Base-by-base conservation (phyloP, 2,888 invertebrate species). In the Nasonovia ribisnigri region DNA sequence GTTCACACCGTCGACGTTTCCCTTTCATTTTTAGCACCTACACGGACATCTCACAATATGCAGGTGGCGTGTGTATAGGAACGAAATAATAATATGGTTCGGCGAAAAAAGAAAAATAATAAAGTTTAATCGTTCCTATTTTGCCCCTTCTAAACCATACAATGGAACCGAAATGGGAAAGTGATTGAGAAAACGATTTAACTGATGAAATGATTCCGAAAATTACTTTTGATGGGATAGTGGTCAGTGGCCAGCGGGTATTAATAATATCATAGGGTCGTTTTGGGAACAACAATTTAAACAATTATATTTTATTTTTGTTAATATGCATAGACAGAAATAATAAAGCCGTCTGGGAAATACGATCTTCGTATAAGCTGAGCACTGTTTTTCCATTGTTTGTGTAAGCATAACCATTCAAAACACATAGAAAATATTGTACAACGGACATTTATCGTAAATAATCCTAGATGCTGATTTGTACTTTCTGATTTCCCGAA, bases 131-230 rank as follows among this genome's bases (percentile, higher is more conserved):
- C 77, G 77, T 36, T 42, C 2, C 29, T 57, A 42, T n/a, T 67
- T 89, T 88, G 6, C 43, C 43, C 26, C 26, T n/a, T n/a, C 48
- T 48, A 20, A 20, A 48, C 29, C 10, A 43, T 43, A 90, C 89
- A 60, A 90, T 60, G n/a, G 20, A 46, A 90, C 46, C 60, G 20
- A 84, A 91, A 91, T n/a, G 29, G 43, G 13, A 84, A 43, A 54
- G 42, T 91, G 84, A 84, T 54, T 29, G 84, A 54, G 84, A 54
- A 84, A 84, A 84, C 54, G 26, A 24, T 84, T 84, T 91, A 84
- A 84, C 84, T 84, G 51, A 51, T 84, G 20, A 84, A 91, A 91
- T 29, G 42, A 54, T 29, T 91, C 8, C 0, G 11, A 90, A 90
- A 90, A 77, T 43, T 77, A 77, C n/a, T 36, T 36, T 16, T 36